Conservation (phyloP, 1,140 invertebrate genomes). For the Anastatus disparis region DNA sequence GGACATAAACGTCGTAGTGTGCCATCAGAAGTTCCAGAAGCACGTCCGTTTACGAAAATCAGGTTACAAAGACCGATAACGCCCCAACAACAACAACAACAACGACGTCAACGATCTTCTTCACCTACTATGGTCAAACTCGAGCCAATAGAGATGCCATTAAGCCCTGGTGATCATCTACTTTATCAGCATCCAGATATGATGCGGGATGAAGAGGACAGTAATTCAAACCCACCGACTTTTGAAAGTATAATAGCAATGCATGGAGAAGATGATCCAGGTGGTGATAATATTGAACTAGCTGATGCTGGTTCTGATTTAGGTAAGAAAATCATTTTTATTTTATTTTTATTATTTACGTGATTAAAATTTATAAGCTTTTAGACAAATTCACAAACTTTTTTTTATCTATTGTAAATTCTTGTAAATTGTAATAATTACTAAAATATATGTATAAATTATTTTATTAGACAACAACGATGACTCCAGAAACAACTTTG, state of each 20-base stretch:
- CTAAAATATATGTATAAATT: too few relatives aligned
- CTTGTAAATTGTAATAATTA: too few relatives aligned
- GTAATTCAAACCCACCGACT: constrained; percentile 42
- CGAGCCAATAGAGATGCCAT: constrained; percentile 60
- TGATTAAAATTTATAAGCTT: too few relatives aligned
- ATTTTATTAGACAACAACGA: constrained; percentile 19
- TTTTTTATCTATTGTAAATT: too few relatives aligned
- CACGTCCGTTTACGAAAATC: constrained; percentile 58
- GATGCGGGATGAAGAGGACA: constrained; percentile 44
- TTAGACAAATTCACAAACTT: too few relatives aligned
- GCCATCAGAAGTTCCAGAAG: constrained; percentile 47
- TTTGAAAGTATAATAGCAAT: constrained; percentile 56
- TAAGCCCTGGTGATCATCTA: constrained; percentile 60
- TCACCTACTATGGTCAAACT: constrained; percentile 49
- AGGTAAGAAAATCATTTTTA: constrained; percentile 5
- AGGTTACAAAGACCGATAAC: constrained; percentile 56
- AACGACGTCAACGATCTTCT: constrained; percentile 6
- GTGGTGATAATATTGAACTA: constrained; percentile 50
- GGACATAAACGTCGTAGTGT: constrained; percentile 55
- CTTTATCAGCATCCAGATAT: neutral
- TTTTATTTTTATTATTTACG: neutral
- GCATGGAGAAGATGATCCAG: constrained; percentile 60
- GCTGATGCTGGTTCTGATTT: constrained; percentile 26
- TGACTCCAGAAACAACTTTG: constrained; percentile 48
- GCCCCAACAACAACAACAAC: constrained; percentile 50